Evolutionary conservation across 2,113 vertebrate genomes (phyloP).

Genomic region (Ochotona curzoniae): DNA sequence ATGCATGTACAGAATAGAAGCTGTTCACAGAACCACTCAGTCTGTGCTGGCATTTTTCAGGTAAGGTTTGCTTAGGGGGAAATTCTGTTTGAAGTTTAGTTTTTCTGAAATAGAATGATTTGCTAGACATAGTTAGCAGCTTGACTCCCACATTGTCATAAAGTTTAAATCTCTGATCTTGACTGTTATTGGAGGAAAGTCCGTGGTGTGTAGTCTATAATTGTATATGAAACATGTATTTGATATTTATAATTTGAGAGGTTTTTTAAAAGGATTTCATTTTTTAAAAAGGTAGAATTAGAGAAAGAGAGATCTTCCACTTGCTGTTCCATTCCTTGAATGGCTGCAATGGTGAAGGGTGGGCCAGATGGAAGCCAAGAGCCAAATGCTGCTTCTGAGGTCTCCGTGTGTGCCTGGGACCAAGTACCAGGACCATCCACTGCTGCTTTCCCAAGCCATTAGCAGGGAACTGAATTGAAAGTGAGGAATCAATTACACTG

Average conservation of each 20-base stretch:
- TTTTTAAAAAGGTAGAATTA: no score
- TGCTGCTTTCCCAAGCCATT: no score
- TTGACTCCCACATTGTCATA: not conserved
- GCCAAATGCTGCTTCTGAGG: no score
- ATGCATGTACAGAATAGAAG: not conserved
- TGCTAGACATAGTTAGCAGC: slow-evolving; percentile 30
- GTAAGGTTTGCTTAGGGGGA: slow-evolving; percentile 18
- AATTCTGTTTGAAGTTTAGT: slow-evolving; percentile 26
- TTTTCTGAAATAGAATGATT: slow-evolving; percentile 63
- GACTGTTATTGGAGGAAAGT: not conserved
- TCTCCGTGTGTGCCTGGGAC: no score
- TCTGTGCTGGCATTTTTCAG: slow-evolving; percentile 10
- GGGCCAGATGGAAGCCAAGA: no score
- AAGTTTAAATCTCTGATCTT: slow-evolving; percentile 46
- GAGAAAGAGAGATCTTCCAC: no score
- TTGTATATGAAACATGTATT: slow-evolving; percentile 10
- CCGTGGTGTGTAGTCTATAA: not conserved
- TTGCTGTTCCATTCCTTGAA: no score
- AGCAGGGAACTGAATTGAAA: no score
- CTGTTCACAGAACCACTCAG: not conserved
- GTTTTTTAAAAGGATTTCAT: no score
- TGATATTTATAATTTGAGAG: not conserved
- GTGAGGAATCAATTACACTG: no score
- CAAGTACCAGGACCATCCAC: no score
- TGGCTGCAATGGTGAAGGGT: no score